A percentile compares a stretch with the other conserved stretches of the same genome.
These are phyloP conservation scores for Andrena haemorrhoa DNA, from an alignment of 2,888 invertebrate genomes.

Conservation along the genomic window DNA sequence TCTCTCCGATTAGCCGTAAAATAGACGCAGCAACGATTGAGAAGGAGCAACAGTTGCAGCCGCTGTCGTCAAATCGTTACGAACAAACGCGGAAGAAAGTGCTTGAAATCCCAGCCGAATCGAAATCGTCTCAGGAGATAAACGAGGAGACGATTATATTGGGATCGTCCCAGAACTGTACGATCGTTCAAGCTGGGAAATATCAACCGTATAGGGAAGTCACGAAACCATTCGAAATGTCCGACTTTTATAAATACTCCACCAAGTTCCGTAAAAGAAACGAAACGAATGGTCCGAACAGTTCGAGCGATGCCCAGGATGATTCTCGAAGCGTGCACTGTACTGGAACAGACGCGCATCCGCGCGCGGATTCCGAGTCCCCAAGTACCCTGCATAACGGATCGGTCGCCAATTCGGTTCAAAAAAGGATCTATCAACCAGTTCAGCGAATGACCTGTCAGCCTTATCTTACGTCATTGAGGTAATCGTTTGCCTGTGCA, in stretches of 20 bases:
- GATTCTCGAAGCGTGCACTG: constrained; percentile 53
- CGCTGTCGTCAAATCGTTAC: constrained; percentile 71
- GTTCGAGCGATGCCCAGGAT: constrained; percentile 45
- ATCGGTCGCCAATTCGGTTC: constrained; percentile 70
- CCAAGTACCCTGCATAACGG: constrained; percentile 48
- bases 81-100: constrained; percentile 85
- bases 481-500: constrained; percentile 62
- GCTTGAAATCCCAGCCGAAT: constrained; percentile 87
- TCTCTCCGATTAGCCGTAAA: constrained; percentile 48
- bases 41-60: constrained; percentile 58
- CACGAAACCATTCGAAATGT: constrained; percentile 98
- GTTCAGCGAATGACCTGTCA: constrained; percentile 80
- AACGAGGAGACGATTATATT: constrained; percentile 85
- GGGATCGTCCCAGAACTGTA: constrained; percentile 93
- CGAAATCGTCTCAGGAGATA: constrained; percentile 84
- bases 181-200: constrained; percentile 94
- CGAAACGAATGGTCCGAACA: constrained; percentile 54
- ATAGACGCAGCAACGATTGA: constrained; percentile 65
- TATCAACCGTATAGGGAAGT: constrained; percentile 97
- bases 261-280: constrained; percentile 93
- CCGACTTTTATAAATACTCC: constrained; percentile 99
- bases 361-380: constrained; percentile 44
- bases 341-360: constrained; percentile 30
- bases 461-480: constrained; percentile 74
- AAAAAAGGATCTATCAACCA: constrained; percentile 78